Base-by-base conservation (phyloP, 37 sponge, comb jelly and placozoan species). In the Oopsacas minuta region DNA sequence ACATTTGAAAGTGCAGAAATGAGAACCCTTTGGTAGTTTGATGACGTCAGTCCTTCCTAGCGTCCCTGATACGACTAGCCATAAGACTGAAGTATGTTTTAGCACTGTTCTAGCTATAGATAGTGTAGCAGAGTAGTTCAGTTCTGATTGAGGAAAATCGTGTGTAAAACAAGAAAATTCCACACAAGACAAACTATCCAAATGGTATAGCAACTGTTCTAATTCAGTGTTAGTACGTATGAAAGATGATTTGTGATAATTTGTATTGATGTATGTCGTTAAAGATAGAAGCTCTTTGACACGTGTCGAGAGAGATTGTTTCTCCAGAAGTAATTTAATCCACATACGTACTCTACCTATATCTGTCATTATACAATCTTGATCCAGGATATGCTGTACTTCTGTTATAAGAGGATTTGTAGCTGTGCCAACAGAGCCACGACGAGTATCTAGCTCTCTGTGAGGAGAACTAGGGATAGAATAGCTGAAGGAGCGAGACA, bases 161-260 rank as follows among this genome's bases (percentile, higher is more conserved):
- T 87, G 83, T 0, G 95, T 95, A 89, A 98, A 98, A 82, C 99
- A 98, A 83, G 84, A 86, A 87, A 95, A 95, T 52, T 90, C 91
- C 37, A 91, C 89, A 82, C 94, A 94, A 36, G 89, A 91, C 36
- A 97, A 91, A 25, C 95, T 89, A 37, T 93, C 88, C 36, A 94
- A 87, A 83, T 92, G 93, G 84, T 88, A 87, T 82, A 98, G 84
- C 85, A 95, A 92, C 86, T 95, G 99, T 81, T 93, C 92, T 36
- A 86, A 86, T 69, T 98, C 91, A 38, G 93, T 95, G 23, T 95
- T 92, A 15, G 92, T 91, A 35, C 91, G 37, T 25, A 98, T 69
- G 90, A 98, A 98, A 17, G 99, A 96, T 82, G 95, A 94, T 52
- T 88, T 90, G 22, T 88, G 87, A 84, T 95, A 98, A n/a, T 42